Percentiles rank a stretch among this genome's conserved stretches.
These are phyloP conservation scores for Melanotus villosus DNA, from an alignment of 2,888 invertebrate genomes.

Conservation along the genomic window DNA sequence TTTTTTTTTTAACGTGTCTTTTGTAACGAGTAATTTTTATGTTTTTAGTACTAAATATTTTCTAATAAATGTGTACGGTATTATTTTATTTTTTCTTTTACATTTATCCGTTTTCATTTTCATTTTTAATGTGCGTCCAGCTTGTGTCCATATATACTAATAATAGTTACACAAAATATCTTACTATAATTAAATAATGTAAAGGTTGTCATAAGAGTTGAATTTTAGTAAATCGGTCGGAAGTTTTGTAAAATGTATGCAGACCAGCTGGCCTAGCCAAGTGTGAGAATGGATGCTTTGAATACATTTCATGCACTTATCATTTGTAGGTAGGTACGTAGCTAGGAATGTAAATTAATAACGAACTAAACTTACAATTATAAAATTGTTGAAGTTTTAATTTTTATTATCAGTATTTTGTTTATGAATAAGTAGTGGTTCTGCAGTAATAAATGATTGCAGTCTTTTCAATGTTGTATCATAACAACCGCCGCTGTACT, in stretches of 20 bases:
- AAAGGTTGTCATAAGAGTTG: not conserved
- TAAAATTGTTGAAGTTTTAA: constrained; percentile 8
- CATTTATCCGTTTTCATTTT: not conserved
- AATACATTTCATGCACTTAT: constrained; percentile 41
- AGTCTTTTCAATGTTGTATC: constrained; percentile 33
- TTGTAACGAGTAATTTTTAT: not conserved
- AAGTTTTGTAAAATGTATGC: not conserved
- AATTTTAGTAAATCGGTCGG: too few relatives aligned
- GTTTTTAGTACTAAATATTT: constrained; percentile 10
- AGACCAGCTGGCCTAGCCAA: not conserved
- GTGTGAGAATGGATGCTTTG: constrained; percentile 25
- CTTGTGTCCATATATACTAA: constrained; percentile 15
- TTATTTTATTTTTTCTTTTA: constrained; percentile 6
- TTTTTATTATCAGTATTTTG: constrained; percentile 12
- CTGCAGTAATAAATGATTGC: constrained; percentile 20
- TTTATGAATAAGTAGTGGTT: constrained; percentile 17
- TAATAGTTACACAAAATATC: not conserved
- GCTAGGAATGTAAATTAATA: constrained; percentile 31
- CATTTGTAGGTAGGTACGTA: constrained; percentile 27
- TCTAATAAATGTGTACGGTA: constrained; percentile 17
- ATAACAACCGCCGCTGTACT: constrained; percentile 59
- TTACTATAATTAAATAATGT: not conserved
- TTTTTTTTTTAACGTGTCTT: constrained; percentile 12
- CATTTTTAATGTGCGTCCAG: constrained; percentile 12
- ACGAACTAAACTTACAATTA: not conserved